Evolutionary conservation across 2,113 vertebrate genomes (phyloP), one percentile per base, ranked within the genome.

Genomic region (Bos taurus): DNA sequence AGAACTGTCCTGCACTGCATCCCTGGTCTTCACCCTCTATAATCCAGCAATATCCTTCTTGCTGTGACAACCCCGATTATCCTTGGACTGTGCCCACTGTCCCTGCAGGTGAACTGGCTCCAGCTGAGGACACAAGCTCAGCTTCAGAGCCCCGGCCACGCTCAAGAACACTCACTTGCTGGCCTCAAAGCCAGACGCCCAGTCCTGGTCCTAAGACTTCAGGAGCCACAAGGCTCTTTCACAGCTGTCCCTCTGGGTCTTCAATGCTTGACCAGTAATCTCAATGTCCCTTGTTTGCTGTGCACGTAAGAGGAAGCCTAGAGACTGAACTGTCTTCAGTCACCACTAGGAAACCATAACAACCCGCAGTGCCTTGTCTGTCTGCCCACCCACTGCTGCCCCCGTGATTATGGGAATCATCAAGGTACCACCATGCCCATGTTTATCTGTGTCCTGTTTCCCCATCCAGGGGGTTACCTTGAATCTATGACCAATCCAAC

Each of bases 361-460:
- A 74, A 89, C 82, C 52, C 2, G 2, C 21, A 3, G 64, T 1
- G 4, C 64, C 23, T 43, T 28, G 2, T 19, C n/a, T n/a, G 46
- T 52, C 56, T 40, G 8, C 4, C 4, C 71, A 62, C 43, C 71
- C 23, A 12, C 3, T 0, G 2, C 84, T 8, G 3, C 64, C 71
- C 40, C 6, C 1, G 14, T 16, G 52, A 57, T 16, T 3, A 14
- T 40, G 50, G 30, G 80, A 74, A 50, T 56, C 86, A 50, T 9
- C 3, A 0, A 33, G 57, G 78, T 26, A 16, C 71, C 7, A 4
- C 23, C 4, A 9, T 1, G 6, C 40, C 74, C 2, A 0, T 7
- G 64, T 57, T 12, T 19, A 7, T 7, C 77, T 46, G 25, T 0
- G 10, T 23, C 9, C 33, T 17, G 0, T 11, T 19, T 21, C 30